Evolutionary conservation across 2,888 invertebrate species (phyloP).

Genomic region (Stenurella melanura): DNA sequence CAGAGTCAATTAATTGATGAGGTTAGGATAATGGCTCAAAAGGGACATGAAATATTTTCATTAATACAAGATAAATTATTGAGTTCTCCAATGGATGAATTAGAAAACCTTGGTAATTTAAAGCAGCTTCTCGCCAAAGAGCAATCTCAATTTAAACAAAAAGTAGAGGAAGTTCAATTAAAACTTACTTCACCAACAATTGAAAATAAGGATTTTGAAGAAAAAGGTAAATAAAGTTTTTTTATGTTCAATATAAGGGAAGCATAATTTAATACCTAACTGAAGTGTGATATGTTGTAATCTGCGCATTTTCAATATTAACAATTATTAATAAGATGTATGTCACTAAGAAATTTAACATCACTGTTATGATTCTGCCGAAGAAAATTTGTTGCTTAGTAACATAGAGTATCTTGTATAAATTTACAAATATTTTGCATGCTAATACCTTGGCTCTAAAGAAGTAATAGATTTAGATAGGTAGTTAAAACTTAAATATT

Average conservation of each 20-base stretch:
- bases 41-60: constrained; percentile 87
- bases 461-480: no score
- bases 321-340: no score
- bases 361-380: no score
- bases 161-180: constrained; percentile 87
- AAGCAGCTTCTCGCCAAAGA: constrained; percentile 80
- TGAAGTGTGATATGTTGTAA: no score
- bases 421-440: no score
- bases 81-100: constrained; percentile 76
- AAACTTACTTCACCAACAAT: constrained; percentile 82
- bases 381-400: no score
- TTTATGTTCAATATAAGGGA: background rate
- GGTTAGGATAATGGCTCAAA: constrained; percentile 79
- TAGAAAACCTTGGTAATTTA: constrained; percentile 76
- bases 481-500: no score
- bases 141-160: constrained; percentile 84
- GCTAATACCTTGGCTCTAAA: no score
- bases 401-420: no score
- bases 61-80: constrained; percentile 81
- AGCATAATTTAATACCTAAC: background rate
- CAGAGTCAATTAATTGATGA: constrained; percentile 81
- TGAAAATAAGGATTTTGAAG: constrained; percentile 73
- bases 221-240: constrained; percentile 57
- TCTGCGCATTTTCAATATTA: no score
- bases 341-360: no score